Percentiles rank a stretch among this genome's conserved stretches.
Evolutionary conservation across 2,888 invertebrate species (phyloP).

Genomic region (Cyaniris semiargus): DNA sequence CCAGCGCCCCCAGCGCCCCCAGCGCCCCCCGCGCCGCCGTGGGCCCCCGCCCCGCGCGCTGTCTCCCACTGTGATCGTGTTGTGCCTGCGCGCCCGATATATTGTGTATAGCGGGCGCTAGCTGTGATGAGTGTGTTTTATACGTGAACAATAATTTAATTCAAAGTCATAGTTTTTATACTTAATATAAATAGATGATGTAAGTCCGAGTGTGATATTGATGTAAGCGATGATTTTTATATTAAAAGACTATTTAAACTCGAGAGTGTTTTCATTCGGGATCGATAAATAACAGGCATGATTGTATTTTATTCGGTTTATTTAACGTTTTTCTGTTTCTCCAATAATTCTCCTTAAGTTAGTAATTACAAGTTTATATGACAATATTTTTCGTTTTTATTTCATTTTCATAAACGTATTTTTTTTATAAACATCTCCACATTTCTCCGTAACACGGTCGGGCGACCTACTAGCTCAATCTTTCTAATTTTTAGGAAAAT

Average conservation of each 20-base stretch:
- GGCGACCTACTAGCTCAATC: slow-evolving; percentile 79
- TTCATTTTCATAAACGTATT: slow-evolving; percentile 79
- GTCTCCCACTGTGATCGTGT: slow-evolving; percentile 71
- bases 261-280: slow-evolving; percentile 40
- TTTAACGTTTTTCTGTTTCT: slow-evolving; percentile 79
- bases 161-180: slow-evolving; percentile 80
- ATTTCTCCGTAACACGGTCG: slow-evolving; percentile 79
- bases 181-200: slow-evolving; percentile 79
- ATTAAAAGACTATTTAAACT: slow-evolving; percentile 72
- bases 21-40: slow-evolving; percentile 52
- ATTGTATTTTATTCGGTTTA: slow-evolving; percentile 78
- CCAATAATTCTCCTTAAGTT: slow-evolving; percentile 80
- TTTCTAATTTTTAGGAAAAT: slow-evolving; percentile 79
- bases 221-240: slow-evolving; percentile 74
- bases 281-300: slow-evolving; percentile 60
- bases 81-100: slow-evolving; percentile 68
- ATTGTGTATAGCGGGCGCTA: slow-evolving; percentile 72
- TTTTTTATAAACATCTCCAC: slow-evolving; percentile 78
- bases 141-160: slow-evolving; percentile 77
- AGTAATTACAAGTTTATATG: slow-evolving; percentile 80
- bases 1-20: slow-evolving; percentile 42
- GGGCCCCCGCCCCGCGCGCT: slow-evolving; percentile 45
- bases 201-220: slow-evolving; percentile 80
- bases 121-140: slow-evolving; percentile 72
- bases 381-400: slow-evolving; percentile 80